Conservation (phyloP, 2,113 vertebrate genomes). For the Muntiacus muntjak region DNA sequence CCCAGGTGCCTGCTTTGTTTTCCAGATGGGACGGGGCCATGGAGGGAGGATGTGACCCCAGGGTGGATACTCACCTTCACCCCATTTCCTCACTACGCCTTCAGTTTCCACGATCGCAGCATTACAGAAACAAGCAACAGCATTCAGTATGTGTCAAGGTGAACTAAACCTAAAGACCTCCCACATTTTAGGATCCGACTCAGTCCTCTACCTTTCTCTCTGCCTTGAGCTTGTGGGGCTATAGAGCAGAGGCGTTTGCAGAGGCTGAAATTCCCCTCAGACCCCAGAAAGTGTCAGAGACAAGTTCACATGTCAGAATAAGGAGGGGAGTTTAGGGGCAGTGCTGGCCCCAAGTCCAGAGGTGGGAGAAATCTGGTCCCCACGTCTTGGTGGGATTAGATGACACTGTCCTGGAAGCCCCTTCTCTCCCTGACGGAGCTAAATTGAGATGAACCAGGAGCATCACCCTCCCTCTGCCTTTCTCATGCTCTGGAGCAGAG, state of each 20-base stretch:
- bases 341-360: not conserved
- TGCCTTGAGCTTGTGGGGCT: not conserved
- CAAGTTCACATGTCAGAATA: not conserved
- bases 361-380: not conserved
- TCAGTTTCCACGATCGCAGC: slow-evolving; percentile 59
- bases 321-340: not conserved
- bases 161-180: slow-evolving; percentile 30
- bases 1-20: not conserved
- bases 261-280: not conserved
- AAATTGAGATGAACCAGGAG: not conserved
- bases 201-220: too few species aligned
- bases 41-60: not conserved
- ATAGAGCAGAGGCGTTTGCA: not conserved
- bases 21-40: not conserved
- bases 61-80: not conserved
- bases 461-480: not conserved
- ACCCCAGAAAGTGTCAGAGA: not conserved
- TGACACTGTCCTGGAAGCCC: too few species aligned
- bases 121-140: slow-evolving; percentile 73
- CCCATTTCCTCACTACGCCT: not conserved
- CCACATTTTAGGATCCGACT: not conserved
- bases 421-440: not conserved
- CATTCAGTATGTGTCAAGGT: slow-evolving; percentile 56
- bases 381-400: not conserved
- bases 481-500: not conserved